These are phyloP conservation scores for Sialis lutaria DNA, from an alignment of 2,888 invertebrate species.

Conservation along the genomic window DNA sequence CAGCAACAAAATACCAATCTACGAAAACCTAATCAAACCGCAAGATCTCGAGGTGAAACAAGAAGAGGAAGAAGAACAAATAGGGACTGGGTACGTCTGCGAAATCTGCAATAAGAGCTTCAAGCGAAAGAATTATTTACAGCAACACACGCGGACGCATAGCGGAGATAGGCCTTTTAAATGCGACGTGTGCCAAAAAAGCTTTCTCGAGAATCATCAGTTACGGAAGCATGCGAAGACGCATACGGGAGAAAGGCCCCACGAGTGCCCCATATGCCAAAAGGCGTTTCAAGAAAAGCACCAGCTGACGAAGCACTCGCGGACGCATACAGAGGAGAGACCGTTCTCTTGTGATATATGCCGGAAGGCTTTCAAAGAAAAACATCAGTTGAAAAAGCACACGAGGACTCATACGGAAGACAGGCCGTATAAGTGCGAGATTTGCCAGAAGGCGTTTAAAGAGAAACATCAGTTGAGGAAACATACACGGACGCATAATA, in stretches of 20 bases:
- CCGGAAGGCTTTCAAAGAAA: slow-evolving; percentile 1
- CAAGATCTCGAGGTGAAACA: not conserved
- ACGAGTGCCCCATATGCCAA: not conserved
- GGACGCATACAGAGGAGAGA: slow-evolving; percentile 2
- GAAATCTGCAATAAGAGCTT: not conserved
- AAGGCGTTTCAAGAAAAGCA: not conserved
- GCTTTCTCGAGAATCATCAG: not conserved
- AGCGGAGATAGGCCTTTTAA: not conserved
- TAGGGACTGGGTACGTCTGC: not conserved
- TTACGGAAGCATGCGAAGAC: not conserved
- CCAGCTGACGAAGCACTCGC: not conserved
- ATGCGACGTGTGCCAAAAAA: not conserved
- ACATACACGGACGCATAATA: slow-evolving; percentile 1
- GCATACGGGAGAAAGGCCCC: not conserved
- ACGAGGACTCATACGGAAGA: slow-evolving; percentile 1
- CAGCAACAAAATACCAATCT: not conserved
- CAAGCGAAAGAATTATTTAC: not conserved
- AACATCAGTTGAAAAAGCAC: not conserved
- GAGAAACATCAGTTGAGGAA: not conserved
- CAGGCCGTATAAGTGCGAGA: slow-evolving; percentile 3
- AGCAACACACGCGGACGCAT: not conserved
- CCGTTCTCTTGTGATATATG: slow-evolving; percentile 3
- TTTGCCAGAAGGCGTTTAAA: slow-evolving; percentile 3
- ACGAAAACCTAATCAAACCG: not conserved
- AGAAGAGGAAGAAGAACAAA: not conserved